Evolutionary conservation across 2,113 vertebrate species (phyloP), one percentile per base, ranked within the genome.

Genomic region (Myodes glareolus): DNA sequence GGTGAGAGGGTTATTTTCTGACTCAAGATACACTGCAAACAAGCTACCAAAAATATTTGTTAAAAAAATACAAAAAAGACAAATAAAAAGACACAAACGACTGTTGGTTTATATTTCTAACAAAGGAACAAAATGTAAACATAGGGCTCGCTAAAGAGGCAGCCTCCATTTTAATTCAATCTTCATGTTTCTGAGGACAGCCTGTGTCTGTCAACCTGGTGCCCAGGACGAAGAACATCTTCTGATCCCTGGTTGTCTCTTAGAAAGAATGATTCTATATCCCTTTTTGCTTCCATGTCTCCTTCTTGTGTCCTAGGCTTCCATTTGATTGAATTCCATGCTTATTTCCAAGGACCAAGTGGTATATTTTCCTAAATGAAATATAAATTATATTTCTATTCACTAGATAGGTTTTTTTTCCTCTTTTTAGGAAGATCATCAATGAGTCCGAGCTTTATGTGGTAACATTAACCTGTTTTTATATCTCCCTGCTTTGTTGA

Each of bases 31-130:
- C 19, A 70, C 93, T 82, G 77, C 96, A 96, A 97, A 97, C 68
- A 87, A 95, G 96, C 95, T 98, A 98, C 98, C 98, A 99, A 99
- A 99, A 98, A 97, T 63, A 95, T 98, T 98, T 96, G 95, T 98
- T 97, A 95, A 90, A 93, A 92, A 88, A 45, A 65, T 63, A 33
- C 67, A 97, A 98, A 94, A 68, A 98, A 96, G 93, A 94, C 92
- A 96, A 93, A 98, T 96, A 96, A 97, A 97, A 96, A 96, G 47
- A 95, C 95, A 97, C 95, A 91, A 95, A 92, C n/a, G 55, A 61
- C 92, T 92, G 76, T 50, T 92, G 96, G 88, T 96, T 98, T 98
- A 94, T 97, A 94, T 98, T 98, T 98, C 97, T 98, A 97, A 97
- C 95, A 98, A 98, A 98, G 94, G 77, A 92, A 93, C 84, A 75